A percentile compares a stretch with the other conserved stretches of the same genome.
Conservation (phyloP, 64 coral and sea anemone genomes). For the Dendrophyllia cribrosa region DNA sequence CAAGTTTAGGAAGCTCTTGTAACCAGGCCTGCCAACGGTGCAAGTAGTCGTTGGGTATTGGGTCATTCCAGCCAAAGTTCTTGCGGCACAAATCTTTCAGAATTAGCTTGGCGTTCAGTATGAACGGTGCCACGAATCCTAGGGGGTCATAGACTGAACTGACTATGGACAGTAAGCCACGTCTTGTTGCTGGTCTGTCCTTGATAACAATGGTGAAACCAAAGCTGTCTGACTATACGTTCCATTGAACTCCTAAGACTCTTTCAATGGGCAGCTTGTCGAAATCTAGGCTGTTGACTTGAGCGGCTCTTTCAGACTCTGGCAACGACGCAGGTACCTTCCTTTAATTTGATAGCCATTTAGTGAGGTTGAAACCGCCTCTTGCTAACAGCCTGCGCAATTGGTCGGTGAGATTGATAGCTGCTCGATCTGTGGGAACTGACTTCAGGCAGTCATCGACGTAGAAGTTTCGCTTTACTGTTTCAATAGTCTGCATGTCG, state of each 20-base stretch:
- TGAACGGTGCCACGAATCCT: constrained; percentile 47
- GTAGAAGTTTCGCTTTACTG: constrained; percentile 26
- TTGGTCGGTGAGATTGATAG: constrained; percentile 14
- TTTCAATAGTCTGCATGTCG: constrained; percentile 1
- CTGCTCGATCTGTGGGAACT: background rate
- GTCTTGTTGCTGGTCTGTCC: constrained; percentile 33
- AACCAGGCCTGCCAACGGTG: constrained; percentile 2
- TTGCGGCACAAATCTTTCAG: constrained; percentile 26
- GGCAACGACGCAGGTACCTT: constrained; percentile 12
- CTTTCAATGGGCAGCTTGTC: constrained; percentile 26
- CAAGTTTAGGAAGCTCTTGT: constrained; percentile 19
- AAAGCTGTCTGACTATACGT: constrained; percentile 24
- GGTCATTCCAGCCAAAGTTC: constrained; percentile 6
- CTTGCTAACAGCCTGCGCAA: background rate
- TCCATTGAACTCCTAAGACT: constrained; percentile 42
- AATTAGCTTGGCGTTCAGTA: constrained; percentile 28
- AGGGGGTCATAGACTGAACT: constrained; percentile 37
- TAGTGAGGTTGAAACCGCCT: constrained; percentile 55
- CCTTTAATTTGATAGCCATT: constrained; percentile 55
- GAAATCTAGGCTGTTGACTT: constrained; percentile 8
- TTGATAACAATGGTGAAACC: constrained; percentile 52
- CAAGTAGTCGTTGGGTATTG: background rate
- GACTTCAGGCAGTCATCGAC: constrained; percentile 41
- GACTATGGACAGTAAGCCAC: constrained; percentile 9
- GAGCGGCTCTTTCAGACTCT: constrained; percentile 11